Conservation (phyloP, 2,113 vertebrate genomes). For the human region DNA sequence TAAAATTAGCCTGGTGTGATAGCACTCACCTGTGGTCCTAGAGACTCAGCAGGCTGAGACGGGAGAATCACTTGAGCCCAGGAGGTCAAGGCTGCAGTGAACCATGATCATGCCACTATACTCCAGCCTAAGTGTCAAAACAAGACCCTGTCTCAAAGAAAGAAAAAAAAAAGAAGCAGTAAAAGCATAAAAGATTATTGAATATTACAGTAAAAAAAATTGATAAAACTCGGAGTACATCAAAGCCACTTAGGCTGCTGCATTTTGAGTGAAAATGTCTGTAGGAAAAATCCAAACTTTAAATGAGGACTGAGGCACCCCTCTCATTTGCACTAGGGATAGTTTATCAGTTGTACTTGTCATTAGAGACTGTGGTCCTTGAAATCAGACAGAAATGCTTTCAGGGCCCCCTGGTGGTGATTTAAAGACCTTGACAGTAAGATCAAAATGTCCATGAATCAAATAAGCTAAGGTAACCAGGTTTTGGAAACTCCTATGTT, state of each 20-base stretch:
- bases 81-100: too few relatives aligned
- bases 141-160: too few relatives aligned
- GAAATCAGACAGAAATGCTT: conserved; percentile 50
- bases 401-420: conserved; percentile 50
- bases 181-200: conserved; percentile 50
- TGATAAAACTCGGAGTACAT: neutral
- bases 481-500: neutral
- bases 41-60: too few relatives aligned
- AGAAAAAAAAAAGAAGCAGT: too few relatives aligned
- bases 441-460: neutral
- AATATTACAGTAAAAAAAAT: conserved; percentile 26
- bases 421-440: neutral
- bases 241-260: conserved; percentile 48
- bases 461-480: neutral
- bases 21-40: too few relatives aligned
- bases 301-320: neutral
- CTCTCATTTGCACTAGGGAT: neutral
- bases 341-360: conserved; percentile 4
- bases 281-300: conserved; percentile 31
- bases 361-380: neutral
- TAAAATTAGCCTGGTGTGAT: too few relatives aligned
- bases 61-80: too few relatives aligned
- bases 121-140: too few relatives aligned
- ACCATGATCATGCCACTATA: too few relatives aligned
- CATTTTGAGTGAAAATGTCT: conserved; percentile 18